These are phyloP conservation scores for Zoanthus solanderi DNA, from an alignment of 92 coral and sea anemone genomes.

Conservation along the genomic window DNA sequence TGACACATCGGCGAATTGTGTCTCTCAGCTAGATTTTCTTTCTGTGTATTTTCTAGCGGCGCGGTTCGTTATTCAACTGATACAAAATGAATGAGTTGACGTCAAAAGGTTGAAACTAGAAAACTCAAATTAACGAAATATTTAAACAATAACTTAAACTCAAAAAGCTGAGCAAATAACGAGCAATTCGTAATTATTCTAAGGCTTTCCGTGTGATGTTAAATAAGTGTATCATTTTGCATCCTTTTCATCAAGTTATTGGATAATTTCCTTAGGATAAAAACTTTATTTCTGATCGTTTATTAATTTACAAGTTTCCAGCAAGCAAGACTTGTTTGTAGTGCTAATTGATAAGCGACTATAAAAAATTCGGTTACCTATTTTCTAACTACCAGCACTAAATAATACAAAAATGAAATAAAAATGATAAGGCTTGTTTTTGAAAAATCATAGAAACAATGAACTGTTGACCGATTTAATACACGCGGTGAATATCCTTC, in stretches of 20 bases:
- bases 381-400: neutral
- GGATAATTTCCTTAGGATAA: constrained; percentile 46
- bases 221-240: constrained; percentile 53
- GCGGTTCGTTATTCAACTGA: constrained; percentile 9
- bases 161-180: constrained; percentile 47
- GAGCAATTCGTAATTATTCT: constrained; percentile 38
- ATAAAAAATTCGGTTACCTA: neutral
- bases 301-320: neutral
- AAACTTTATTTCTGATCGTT: constrained; percentile 30
- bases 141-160: constrained; percentile 38
- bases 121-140: constrained; percentile 28
- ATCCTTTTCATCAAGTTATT: constrained; percentile 44
- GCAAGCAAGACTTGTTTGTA: neutral
- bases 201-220: constrained; percentile 36
- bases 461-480: constrained; percentile 28
- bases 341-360: constrained; percentile 13
- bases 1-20: constrained; percentile 8
- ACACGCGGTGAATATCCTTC: constrained; percentile 12
- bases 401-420: neutral
- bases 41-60: neutral
- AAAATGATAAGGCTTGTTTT: neutral
- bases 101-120: constrained; percentile 17
- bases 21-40: neutral
- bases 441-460: constrained; percentile 2
- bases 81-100: constrained; percentile 24